Conservation (phyloP, 2,113 vertebrate species). For the Bufo gargarizans region DNA sequence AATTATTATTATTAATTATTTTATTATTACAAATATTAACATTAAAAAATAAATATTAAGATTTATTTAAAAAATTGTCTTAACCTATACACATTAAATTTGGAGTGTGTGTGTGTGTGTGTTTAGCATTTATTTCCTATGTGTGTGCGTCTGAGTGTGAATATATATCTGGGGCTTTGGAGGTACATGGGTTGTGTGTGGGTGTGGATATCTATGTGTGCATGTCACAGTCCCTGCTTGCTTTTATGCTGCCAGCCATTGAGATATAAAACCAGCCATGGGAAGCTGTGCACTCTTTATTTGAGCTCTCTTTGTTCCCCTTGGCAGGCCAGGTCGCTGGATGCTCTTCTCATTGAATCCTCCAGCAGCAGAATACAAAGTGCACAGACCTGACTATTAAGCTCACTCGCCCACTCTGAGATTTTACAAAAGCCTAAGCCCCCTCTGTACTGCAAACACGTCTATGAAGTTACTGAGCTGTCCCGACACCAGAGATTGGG, state of each 20-base stretch:
- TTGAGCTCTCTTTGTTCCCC: conserved; percentile 40
- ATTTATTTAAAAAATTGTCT: too few relatives aligned
- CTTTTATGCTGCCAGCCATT: conserved; percentile 35
- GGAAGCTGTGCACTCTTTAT: conserved; percentile 40
- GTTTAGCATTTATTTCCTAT: neutral
- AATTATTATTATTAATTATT: neutral
- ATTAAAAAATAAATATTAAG: too few relatives aligned
- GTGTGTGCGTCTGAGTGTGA: neutral
- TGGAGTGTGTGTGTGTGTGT: too few relatives aligned
- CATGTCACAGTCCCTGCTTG: conserved; percentile 18
- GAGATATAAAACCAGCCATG: conserved; percentile 42
- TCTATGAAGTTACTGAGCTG: conserved; percentile 37
- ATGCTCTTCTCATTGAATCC: conserved; percentile 42
- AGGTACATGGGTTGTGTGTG: neutral
- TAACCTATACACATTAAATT: too few relatives aligned
- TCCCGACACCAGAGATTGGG: neutral
- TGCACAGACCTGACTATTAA: conserved; percentile 43
- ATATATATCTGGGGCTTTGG: neutral
- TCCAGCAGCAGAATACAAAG: conserved; percentile 35
- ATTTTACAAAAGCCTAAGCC: conserved; percentile 1
- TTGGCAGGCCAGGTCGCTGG: conserved; percentile 47
- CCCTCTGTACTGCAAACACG: conserved; percentile 18
- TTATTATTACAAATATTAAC: too few relatives aligned
- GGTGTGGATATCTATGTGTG: conserved; percentile 1
- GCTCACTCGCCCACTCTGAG: conserved; percentile 30